Evolutionary conservation across 1,140 invertebrate genomes (phyloP), one percentile per base, ranked within the genome.

Genomic region (Bombus terrestris): DNA sequence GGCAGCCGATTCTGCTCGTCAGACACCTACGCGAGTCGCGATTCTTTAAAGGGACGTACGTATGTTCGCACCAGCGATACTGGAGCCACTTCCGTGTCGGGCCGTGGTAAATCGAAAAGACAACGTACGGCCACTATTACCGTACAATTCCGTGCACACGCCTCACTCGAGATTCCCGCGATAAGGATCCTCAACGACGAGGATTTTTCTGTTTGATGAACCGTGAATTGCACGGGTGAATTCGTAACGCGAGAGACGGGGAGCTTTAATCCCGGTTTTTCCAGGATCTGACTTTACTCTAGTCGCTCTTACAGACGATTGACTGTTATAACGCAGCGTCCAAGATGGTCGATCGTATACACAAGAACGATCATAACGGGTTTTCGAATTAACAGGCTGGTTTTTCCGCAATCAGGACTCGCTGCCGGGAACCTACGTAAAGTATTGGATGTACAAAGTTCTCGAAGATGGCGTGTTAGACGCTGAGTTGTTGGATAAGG

Each of bases 41-140:
- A 57, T 71, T 88, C 69, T 90, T 73, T 79, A 88, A 86, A 74
- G 77, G 82, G 83, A 90, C 79, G 39, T 41, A 81, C 72, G 43
- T 41, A 81, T 71, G 82, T 85, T 84, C 82, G n/a, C 82, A 57
- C 62, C 64, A 43, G 13, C 53, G 71, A 77, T 84, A 71, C 76
- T 37, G 62, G 41, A 72, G 59, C 32, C 76, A 72, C 87, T 88
- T 90, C 88, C 81, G 87, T 88, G 87, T 90, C 76, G 64, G 47
- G 22, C 66, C 62, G 57, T 74, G 86, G 22, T 79, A 78, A 85
- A 87, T 87, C 79, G 83, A 69, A 73, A 85, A 87, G 85, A 85
- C 82, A 85, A 90, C 86, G 32, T 66, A 64, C 37, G 35, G 35
- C 15, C 39, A 73, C 81, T 72, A 78, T 89, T 88, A 86, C 80